phyloP scores from a whole-genome alignment of 2,113 vertebrate species.

The Gymnobelideus leadbeateri region DNA sequence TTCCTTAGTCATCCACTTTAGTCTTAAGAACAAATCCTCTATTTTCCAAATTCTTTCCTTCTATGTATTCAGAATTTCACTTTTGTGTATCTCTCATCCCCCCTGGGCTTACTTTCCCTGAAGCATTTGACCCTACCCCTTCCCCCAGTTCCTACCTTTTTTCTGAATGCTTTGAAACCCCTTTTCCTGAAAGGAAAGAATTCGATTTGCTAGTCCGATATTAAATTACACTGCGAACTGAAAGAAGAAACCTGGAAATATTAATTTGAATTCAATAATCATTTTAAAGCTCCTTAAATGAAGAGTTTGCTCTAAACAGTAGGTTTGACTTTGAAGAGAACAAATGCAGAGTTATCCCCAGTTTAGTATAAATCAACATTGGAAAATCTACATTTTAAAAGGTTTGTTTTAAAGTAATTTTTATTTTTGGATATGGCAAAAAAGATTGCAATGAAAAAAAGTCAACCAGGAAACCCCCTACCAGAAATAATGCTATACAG shows the following conservation, averaged over 20 bases:
- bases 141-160: not conserved
- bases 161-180: not conserved
- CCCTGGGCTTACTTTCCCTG: not conserved
- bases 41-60: not conserved
- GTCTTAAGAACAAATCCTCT: not conserved
- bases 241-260: slow-evolving; percentile 3
- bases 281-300: not conserved
- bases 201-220: not conserved
- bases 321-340: not conserved
- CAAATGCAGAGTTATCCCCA: not conserved
- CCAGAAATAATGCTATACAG: not conserved
- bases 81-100: not conserved
- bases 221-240: slow-evolving; percentile 10
- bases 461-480: not conserved
- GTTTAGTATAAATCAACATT: not conserved
- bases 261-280: slow-evolving; percentile 1
- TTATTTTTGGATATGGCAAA: not conserved
- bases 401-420: not conserved
- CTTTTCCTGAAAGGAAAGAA: not conserved
- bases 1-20: too few relatives aligned
- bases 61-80: not conserved
- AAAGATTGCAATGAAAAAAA: not conserved
- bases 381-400: not conserved
- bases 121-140: not conserved
- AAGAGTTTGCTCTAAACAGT: not conserved